phyloP scores from a whole-genome alignment of 2,113 vertebrate species.

The Gasterosteus aculeatus region DNA sequence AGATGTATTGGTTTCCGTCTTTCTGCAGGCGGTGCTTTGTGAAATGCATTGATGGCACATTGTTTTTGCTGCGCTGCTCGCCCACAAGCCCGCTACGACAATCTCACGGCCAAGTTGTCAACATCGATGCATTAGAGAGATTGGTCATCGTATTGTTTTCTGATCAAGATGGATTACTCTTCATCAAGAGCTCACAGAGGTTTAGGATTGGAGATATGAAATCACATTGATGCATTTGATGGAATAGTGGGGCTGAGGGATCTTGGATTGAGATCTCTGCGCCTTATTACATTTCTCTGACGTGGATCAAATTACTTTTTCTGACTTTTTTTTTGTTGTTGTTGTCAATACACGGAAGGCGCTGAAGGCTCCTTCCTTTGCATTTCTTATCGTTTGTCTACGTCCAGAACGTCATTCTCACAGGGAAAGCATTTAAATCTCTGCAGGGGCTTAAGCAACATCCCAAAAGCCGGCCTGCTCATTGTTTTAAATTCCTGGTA shows the following conservation, averaged over 20 bases:
- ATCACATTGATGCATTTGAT: constrained; percentile 66
- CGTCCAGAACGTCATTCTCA: constrained; percentile 39
- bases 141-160: constrained; percentile 58
- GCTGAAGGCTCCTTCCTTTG: constrained; percentile 38
- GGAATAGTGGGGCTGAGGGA: constrained; percentile 65
- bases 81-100: constrained; percentile 68
- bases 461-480: constrained; percentile 35
- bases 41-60: constrained; percentile 56
- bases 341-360: constrained; percentile 38
- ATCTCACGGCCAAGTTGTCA: constrained; percentile 70
- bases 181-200: constrained; percentile 50
- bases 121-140: constrained; percentile 66
- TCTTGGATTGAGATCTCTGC: constrained; percentile 69
- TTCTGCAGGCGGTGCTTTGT: constrained; percentile 43
- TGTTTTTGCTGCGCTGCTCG: constrained; percentile 56
- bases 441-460: constrained; percentile 12
- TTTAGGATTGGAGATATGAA: constrained; percentile 57
- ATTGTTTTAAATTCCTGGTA: constrained; percentile 45
- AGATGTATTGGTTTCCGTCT: constrained; percentile 66
- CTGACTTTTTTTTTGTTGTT: constrained; percentile 41
- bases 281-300: constrained; percentile 69
- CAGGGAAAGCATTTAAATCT: constrained; percentile 20
- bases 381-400: constrained; percentile 48
- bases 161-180: constrained; percentile 71
- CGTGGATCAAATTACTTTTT: constrained; percentile 67